Conservation (phyloP, 2,888 invertebrate genomes). For the Brenthis daphne region DNA sequence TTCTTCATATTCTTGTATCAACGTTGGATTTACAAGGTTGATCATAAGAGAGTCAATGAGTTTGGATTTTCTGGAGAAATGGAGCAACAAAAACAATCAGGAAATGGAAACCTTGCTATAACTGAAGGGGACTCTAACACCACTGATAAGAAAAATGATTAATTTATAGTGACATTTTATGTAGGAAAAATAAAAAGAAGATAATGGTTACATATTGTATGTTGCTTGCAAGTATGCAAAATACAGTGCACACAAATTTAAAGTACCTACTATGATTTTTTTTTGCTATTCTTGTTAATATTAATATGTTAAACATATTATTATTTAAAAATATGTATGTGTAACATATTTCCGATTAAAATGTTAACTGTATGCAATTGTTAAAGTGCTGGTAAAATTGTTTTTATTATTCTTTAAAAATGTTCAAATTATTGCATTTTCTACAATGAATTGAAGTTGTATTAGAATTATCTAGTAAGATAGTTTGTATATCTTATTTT, state of each 20-base stretch:
- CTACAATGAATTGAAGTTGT: background rate
- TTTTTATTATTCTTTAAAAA: background rate
- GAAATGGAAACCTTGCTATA: conserved; percentile 63
- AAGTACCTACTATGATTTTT: background rate
- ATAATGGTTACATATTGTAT: conserved; percentile 6
- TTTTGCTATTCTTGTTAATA: background rate
- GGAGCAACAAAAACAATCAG: conserved; percentile 80
- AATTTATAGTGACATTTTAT: conserved; percentile 45
- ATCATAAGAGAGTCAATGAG: conserved; percentile 96
- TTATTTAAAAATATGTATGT: conserved; percentile 1
- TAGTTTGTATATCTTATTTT: too few species aligned
- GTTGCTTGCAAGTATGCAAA: conserved; percentile 10
- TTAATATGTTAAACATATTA: background rate
- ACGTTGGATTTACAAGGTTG: conserved; percentile 98
- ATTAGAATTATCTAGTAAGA: too few species aligned
- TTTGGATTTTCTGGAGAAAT: conserved; percentile 98
- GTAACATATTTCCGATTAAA: conserved; percentile 6
- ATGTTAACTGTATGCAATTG: background rate
- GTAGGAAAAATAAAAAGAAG: conserved; percentile 37
- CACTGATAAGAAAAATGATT: conserved; percentile 76
- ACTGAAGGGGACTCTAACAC: conserved; percentile 54
- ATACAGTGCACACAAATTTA: conserved; percentile 13
- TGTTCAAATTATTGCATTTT: conserved; percentile 4
- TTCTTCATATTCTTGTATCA: conserved; percentile 99
- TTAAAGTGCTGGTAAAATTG: background rate